Evolutionary conservation across 1,140 invertebrate genomes (phyloP).

Genomic region (Lepidurus arcticus): DNA sequence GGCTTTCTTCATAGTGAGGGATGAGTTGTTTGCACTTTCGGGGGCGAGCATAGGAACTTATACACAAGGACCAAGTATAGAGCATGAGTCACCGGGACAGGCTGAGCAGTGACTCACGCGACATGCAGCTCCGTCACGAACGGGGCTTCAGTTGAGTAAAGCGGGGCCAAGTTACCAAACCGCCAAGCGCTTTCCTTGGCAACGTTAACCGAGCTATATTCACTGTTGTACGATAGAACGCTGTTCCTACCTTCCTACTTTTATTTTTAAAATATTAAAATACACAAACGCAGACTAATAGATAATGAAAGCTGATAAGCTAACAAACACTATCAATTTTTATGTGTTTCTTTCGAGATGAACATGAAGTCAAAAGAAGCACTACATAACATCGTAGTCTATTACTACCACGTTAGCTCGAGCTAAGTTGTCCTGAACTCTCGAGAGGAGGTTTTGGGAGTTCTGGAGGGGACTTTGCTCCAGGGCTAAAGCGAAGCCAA

Average conservation of each 20-base stretch:
- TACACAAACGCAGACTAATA: neutral
- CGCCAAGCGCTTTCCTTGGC: neutral
- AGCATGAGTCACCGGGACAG: slow-evolving; percentile 17
- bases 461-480: neutral
- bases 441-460: neutral
- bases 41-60: neutral
- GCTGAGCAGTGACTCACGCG: slow-evolving; percentile 17
- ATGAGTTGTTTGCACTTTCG: slow-evolving; percentile 5
- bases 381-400: neutral
- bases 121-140: slow-evolving; percentile 20
- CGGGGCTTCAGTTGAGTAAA: slow-evolving; percentile 4
- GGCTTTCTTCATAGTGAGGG: neutral
- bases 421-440: slow-evolving; percentile 1
- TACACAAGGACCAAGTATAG: neutral
- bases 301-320: neutral
- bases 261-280: neutral
- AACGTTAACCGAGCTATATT: no score
- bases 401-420: neutral
- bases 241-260: neutral
- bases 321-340: no score
- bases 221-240: no score
- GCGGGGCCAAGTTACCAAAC: slow-evolving; percentile 9
- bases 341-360: neutral
- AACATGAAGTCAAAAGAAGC: neutral
- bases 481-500: neutral